Evolutionary conservation across 2,888 invertebrate genomes (phyloP), one percentile per base, ranked within the genome.

Genomic region (Cephus sareptanus): DNA sequence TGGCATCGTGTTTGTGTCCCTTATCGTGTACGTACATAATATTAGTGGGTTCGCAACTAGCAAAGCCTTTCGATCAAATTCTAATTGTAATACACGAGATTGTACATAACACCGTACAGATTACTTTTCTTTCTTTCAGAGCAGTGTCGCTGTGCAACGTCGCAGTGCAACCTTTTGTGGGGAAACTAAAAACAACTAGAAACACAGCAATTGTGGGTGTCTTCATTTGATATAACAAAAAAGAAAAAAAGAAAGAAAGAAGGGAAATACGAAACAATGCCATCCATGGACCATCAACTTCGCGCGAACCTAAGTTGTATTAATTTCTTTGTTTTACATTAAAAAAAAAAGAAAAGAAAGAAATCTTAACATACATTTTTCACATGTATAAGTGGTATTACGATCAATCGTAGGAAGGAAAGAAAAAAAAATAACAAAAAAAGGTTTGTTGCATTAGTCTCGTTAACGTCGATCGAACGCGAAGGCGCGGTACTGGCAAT

Each of bases 271-370:
- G 82, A 80, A 82, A 73, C 79, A 83, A 83, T 80, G 79, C 79
- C 77, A 80, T 80, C 80, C 82, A 87, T 81, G 88, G 88, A 88
- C 88, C 87, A 88, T 83, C 85, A 83, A 87, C 85, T 87, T 87
- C 83, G 76, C 80, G 56, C 56, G 56, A 56, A 75, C 77, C 70
- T 80, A 83, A 85, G 87, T 87, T 85, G 86, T 84, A 87, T 82
- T 85, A 87, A 83, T 80, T 82, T 82, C 80, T 83, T 85, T 82
- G n/a, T 83, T 79, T 82, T 83, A 80, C 82, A 83, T 85, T 81
- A 77, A 71, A 35, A 83, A 35, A 83, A 81, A 74, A 76, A 71
- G 74, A 73, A 78, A 74, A 80, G 33, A 69, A 74, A 34, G 34
- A 35, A 56, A 56, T 15, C 9, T 74, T 35, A 74, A 74, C 12